Conservation (phyloP, 2,888 invertebrate species). For the Dicycla oo region DNA sequence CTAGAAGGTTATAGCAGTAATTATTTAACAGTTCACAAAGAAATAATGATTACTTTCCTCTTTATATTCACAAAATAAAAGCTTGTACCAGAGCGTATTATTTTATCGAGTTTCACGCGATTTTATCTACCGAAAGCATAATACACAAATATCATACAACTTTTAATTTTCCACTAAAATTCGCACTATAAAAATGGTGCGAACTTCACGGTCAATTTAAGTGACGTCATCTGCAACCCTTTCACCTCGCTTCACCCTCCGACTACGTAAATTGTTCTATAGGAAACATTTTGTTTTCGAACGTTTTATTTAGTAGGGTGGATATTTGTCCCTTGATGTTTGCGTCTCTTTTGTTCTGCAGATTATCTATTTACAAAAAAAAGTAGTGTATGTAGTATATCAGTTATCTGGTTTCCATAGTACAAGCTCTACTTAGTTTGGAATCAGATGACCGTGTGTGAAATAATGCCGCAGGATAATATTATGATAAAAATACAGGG, state of each 20-base stretch:
- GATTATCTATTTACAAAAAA: too few species aligned
- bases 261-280: slow-evolving; percentile 36
- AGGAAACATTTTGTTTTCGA: slow-evolving; percentile 46
- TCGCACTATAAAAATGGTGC: slow-evolving; percentile 33
- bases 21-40: background rate
- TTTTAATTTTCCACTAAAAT: slow-evolving; percentile 36
- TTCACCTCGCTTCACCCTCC: slow-evolving; percentile 43
- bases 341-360: slow-evolving; percentile 37
- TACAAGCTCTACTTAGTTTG: too few species aligned
- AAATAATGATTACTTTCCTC: background rate
- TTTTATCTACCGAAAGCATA: slow-evolving; percentile 4
- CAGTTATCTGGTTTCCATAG: too few species aligned
- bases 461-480: too few species aligned
- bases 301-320: slow-evolving; percentile 50
- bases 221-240: slow-evolving; percentile 58
- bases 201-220: slow-evolving; percentile 64
- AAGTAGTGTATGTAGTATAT: too few species aligned
- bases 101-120: slow-evolving; percentile 1
- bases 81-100: background rate
- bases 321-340: background rate
- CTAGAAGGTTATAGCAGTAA: background rate
- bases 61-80: background rate
- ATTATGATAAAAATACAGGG: too few species aligned
- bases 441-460: too few species aligned
- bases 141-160: slow-evolving; percentile 11